Percentiles rank a stretch among this genome's conserved stretches.
phyloP scores from a whole-genome alignment of 2,113 vertebrate genomes.

The Machaerirhynchus nigripectus region DNA sequence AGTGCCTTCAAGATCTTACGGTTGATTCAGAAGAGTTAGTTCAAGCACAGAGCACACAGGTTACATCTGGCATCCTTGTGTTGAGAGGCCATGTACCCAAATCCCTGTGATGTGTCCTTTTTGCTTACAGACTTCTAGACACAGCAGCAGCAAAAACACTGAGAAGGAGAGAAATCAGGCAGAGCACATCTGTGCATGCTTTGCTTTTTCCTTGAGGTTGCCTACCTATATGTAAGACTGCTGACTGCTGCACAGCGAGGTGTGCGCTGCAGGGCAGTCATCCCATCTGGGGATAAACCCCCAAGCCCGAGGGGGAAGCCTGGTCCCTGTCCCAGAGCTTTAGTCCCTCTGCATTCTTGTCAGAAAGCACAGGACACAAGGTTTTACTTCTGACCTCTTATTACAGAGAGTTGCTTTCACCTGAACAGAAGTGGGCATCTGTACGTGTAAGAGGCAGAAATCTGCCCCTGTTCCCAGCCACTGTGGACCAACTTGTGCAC shows the following conservation, averaged over 20 bases:
- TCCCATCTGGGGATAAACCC: not conserved
- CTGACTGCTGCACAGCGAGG: accelerated
- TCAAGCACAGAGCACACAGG: accelerated
- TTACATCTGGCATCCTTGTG: not conserved
- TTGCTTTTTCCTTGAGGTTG: not conserved
- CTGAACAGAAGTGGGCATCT: not conserved
- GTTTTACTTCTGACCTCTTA: not conserved
- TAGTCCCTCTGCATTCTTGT: not conserved
- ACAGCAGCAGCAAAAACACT: not conserved
- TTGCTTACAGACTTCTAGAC: not conserved
- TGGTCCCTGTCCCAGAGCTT: not conserved
- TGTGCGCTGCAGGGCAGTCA: accelerated
- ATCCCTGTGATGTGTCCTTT: not conserved
- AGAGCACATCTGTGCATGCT: not conserved
- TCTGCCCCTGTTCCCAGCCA: not conserved
- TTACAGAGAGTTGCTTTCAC: not conserved
- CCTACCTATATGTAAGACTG: accelerated
- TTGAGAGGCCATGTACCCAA: accelerated
- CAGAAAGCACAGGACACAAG: accelerated
- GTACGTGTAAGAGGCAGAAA: not conserved
- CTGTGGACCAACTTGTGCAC: not conserved
- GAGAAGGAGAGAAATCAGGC: not conserved
- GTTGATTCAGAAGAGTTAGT: not conserved
- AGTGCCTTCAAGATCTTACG: not conserved
- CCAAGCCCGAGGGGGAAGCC: accelerated